Evolutionary conservation across 1,140 invertebrate genomes (phyloP).

Genomic region (Euura lappo): DNA sequence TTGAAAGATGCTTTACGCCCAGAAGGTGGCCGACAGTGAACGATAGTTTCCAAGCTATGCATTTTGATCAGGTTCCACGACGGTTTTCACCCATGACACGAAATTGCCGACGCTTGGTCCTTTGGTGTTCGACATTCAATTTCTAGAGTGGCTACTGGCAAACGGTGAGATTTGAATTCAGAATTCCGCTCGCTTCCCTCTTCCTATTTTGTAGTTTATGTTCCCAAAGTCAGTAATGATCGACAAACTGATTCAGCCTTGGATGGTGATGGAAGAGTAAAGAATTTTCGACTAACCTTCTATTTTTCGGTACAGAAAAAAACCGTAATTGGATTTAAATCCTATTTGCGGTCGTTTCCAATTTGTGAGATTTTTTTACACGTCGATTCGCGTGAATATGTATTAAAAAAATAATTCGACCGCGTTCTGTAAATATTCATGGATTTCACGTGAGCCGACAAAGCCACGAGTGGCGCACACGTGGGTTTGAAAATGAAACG

Average conservation of each 20-base stretch:
- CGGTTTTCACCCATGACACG: background rate
- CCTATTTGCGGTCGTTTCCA: too few relatives aligned
- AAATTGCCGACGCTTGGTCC: background rate
- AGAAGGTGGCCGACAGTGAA: background rate
- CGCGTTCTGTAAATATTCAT: constrained; percentile 2
- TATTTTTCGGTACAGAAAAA: too few relatives aligned
- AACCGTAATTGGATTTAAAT: too few relatives aligned
- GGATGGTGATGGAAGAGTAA: too few relatives aligned
- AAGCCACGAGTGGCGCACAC: background rate
- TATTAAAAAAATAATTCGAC: constrained; percentile 3
- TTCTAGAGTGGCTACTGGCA: background rate
- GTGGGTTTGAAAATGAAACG: background rate
- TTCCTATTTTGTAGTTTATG: background rate
- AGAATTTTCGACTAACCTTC: too few relatives aligned
- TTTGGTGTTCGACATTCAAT: background rate
- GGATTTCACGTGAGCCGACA: background rate
- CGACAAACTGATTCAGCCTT: too few relatives aligned
- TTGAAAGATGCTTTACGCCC: background rate
- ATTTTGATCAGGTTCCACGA: background rate
- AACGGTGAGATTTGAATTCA: background rate
- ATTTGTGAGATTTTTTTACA: too few relatives aligned
- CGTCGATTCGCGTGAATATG: background rate
- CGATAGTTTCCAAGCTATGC: constrained; percentile 1
- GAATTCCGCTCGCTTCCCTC: background rate
- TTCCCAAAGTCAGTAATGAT: too few relatives aligned